A percentile compares a stretch with the other conserved stretches of the same genome.
phyloP scores from a whole-genome alignment of 2,888 invertebrate genomes.

The Lomographa bimaculata region DNA sequence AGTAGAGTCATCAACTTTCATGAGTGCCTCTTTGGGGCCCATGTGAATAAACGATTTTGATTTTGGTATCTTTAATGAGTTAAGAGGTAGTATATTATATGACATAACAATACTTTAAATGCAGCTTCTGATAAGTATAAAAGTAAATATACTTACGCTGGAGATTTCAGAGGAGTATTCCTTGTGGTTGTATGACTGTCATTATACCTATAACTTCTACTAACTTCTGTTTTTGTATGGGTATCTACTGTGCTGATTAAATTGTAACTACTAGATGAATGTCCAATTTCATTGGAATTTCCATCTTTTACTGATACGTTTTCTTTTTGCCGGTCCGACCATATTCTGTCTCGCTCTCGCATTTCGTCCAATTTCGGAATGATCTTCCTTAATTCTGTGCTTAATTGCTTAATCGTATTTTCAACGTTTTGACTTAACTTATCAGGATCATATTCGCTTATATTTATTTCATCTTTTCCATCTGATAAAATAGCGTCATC shows the following conservation, averaged over 20 bases:
- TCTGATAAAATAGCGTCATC: conserved; percentile 84
- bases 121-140: no score
- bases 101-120: no score
- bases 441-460: conserved; percentile 69
- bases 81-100: no score
- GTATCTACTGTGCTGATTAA: conserved; percentile 31
- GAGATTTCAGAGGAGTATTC: conserved; percentile 37
- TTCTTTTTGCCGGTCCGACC: conserved; percentile 57
- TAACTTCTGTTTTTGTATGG: conserved; percentile 35
- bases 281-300: conserved; percentile 68
- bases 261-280: conserved; percentile 40
- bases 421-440: conserved; percentile 69
- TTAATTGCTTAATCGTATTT: conserved; percentile 74
- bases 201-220: conserved; percentile 31
- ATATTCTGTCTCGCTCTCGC: conserved; percentile 69
- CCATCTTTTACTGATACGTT: conserved; percentile 53
- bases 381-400: conserved; percentile 74
- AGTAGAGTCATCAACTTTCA: no score
- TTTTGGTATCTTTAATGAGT: no score
- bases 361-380: conserved; percentile 79
- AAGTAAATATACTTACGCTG: conserved; percentile 47
- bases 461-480: conserved; percentile 81
- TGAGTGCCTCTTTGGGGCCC: no score
- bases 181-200: conserved; percentile 27
- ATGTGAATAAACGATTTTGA: no score